These are phyloP conservation scores for Anser cygnoides DNA, from an alignment of 2,113 vertebrate species.

Conservation along the genomic window DNA sequence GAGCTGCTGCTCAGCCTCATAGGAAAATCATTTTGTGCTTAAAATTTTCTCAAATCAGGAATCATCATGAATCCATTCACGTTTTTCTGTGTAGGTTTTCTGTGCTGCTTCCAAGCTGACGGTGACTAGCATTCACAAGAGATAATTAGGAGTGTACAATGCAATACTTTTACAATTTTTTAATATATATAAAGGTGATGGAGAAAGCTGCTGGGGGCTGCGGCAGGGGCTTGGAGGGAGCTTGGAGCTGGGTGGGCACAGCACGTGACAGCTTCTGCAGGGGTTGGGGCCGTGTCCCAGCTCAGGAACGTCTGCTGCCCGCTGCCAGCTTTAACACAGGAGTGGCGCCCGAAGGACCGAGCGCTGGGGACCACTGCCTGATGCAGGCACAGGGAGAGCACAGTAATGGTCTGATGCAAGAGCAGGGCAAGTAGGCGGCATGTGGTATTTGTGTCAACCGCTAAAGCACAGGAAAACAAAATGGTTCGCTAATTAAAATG, in stretches of 20 bases:
- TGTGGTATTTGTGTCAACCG: no score
- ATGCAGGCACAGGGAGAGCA: not conserved
- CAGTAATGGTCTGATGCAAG: not conserved
- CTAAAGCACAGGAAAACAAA: no score
- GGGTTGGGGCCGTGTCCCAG: no score
- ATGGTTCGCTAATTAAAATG: not conserved
- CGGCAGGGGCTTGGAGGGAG: no score
- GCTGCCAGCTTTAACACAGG: not conserved
- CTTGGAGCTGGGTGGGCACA: no score
- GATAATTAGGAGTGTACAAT: not conserved
- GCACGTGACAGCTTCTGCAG: no score
- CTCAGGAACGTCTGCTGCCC: not conserved
- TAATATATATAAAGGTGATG: no score
- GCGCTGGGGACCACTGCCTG: not conserved
- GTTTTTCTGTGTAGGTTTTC: not conserved
- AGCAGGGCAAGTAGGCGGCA: rapidly evolving
- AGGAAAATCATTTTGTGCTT: not conserved
- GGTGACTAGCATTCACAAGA: rapidly evolving
- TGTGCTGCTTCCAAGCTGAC: not conserved
- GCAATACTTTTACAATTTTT: no score
- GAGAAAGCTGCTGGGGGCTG: no score
- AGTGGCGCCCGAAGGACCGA: not conserved
- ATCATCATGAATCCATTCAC: not conserved
- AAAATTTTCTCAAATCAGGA: not conserved
- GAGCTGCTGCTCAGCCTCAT: not conserved